These are phyloP conservation scores for Panzeria rudis DNA, from an alignment of 2,888 invertebrate species.

Conservation along the genomic window DNA sequence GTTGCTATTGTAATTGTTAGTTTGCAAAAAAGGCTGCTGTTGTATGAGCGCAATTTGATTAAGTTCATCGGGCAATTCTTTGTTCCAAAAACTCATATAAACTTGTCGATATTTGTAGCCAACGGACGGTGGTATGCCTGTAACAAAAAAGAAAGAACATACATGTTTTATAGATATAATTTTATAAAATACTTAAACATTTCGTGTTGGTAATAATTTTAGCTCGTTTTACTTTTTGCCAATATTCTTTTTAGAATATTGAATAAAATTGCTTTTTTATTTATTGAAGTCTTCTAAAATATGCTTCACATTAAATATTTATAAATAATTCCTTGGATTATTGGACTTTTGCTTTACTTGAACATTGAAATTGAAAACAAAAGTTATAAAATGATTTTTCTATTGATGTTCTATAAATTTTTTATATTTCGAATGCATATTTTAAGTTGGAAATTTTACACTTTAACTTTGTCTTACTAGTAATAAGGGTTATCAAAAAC, in stretches of 20 bases:
- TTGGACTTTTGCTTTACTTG: not conserved
- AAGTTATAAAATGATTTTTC: not conserved
- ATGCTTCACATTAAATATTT: conserved; percentile 38
- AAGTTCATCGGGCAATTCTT: conserved; percentile 90
- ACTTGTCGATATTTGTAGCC: conserved; percentile 90
- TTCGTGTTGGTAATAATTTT: conserved; percentile 36
- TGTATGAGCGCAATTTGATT: conserved; percentile 84
- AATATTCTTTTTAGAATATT: conserved; percentile 46
- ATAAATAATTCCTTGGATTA: conserved; percentile 7
- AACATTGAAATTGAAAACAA: conserved; percentile 1
- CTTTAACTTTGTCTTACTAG: not conserved
- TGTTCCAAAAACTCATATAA: conserved; percentile 93
- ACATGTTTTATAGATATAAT: not conserved
- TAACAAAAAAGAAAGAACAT: not conserved
- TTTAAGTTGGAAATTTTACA: not conserved
- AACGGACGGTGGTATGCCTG: conserved; percentile 90
- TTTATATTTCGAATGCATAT: not conserved
- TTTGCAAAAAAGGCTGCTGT: conserved; percentile 77
- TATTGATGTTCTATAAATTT: not conserved
- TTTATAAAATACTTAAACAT: conserved; percentile 43
- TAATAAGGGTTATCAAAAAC: not conserved
- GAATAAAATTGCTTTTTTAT: conserved; percentile 50
- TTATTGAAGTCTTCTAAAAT: conserved; percentile 35
- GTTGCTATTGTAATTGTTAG: conserved; percentile 57
- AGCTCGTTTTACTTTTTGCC: not conserved